Evolutionary conservation across 2,113 vertebrate genomes (phyloP), one percentile per base, ranked within the genome.

Genomic region (Sorex araneus): DNA sequence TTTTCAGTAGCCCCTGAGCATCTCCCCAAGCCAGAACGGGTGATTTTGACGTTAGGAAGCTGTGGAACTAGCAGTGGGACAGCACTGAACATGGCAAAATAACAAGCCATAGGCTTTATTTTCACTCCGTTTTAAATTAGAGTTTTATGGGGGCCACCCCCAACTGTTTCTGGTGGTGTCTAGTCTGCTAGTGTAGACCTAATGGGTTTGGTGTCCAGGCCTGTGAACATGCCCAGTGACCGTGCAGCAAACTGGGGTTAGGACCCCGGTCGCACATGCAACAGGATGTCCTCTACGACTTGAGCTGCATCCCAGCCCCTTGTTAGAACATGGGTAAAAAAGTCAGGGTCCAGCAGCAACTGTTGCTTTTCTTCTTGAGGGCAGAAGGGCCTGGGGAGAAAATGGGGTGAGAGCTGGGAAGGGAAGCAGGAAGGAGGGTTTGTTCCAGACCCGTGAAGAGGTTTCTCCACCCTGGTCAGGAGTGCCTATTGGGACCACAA

Each of bases 41-140:
- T 87, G 77, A 77, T 40, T 89, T 50, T 45, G 87, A 87, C 63
- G 15, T 83, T 45, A 28, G 43, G 43, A 87, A 45, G 12, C 85
- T 64, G 9, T 57, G 71, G 36, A 73, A 13, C 86, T 90, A 76
- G 47, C 66, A 60, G 10, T 75, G 18, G 67, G 32, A 54, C 76
- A 80, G 50, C 10, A 36, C 60, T 45, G 54, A 36, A 12, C 15
- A 4, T 6, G 76, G 28, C 81, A 30, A 79, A 85, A 25, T 77
- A 57, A 69, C 7, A n/a, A 81, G 60, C 78, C 19, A 3, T 32
- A 76, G 43, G 34, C 34, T 69, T 50, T 50, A 18, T 18, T 57
- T 57, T 57, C 6, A 60, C 57, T 60, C 18, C 57, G 23, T 60
- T 60, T 60, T 60, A 60, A 60, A 23, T 21, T 60, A 60, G 57